Conservation (phyloP, 1,140 invertebrate species). For the Drosophila obscura region DNA sequence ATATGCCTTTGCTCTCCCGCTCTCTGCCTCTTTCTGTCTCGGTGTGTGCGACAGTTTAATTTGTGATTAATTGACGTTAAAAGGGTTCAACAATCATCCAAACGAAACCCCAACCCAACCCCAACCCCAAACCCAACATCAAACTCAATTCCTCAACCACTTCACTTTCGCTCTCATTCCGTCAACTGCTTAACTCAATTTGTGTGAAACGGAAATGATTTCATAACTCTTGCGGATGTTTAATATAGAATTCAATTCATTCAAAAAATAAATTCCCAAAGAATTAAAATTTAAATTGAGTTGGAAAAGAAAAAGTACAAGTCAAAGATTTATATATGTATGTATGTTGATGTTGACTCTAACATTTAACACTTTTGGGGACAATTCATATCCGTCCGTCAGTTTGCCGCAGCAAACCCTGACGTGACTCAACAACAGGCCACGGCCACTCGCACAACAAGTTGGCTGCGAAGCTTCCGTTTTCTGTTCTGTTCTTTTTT, state of each 20-base stretch:
- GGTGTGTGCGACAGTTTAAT: conserved; percentile 61
- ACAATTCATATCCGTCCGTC: conserved; percentile 70
- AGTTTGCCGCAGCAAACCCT: conserved; percentile 31
- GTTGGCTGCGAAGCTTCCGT: conserved; percentile 67
- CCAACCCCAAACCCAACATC: conserved; percentile 25
- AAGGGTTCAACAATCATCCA: conserved; percentile 68
- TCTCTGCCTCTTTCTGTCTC: not conserved
- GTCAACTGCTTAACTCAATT: conserved; percentile 60
- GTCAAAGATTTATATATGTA: too few relatives aligned
- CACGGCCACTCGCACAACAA: conserved; percentile 21
- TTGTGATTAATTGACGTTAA: conserved; percentile 83
- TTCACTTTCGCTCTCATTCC: conserved; percentile 69
- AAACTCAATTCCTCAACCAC: conserved; percentile 34
- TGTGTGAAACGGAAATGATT: conserved; percentile 70
- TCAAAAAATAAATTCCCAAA: conserved; percentile 37
- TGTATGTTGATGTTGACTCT: conserved; percentile 17
- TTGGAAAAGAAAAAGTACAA: conserved; percentile 20
- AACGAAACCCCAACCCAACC: not conserved
- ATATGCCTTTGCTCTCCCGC: conserved; percentile 7
- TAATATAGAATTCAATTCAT: conserved; percentile 71
- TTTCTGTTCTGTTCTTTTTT: conserved; percentile 44
- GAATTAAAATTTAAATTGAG: conserved; percentile 47
- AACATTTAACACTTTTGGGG: conserved; percentile 55
- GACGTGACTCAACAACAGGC: conserved; percentile 54
- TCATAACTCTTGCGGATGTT: conserved; percentile 66